Percentiles rank a stretch among this genome's conserved stretches.
These are phyloP conservation scores for Chamaea fasciata DNA, from an alignment of 2,113 vertebrate species.

Conservation along the genomic window DNA sequence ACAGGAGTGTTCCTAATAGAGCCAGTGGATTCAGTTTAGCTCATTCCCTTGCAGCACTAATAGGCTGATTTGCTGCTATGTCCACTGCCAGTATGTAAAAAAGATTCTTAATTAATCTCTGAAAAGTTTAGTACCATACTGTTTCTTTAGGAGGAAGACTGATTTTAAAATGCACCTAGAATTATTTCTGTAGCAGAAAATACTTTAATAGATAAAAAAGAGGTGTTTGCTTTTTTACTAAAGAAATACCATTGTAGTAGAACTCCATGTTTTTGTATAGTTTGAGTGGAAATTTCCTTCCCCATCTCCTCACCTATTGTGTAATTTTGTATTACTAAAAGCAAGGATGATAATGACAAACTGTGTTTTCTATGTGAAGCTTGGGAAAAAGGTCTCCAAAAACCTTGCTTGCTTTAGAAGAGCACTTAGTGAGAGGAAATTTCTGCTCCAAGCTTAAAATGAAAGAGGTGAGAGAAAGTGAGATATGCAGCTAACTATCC, in stretches of 20 bases:
- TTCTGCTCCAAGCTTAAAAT: neutral
- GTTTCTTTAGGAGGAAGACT: neutral
- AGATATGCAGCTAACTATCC: neutral
- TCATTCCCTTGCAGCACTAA: neutral
- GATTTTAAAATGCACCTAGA: neutral
- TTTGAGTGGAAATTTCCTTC: neutral
- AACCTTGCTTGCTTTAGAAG: neutral
- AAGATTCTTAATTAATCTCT: neutral
- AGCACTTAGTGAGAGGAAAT: neutral
- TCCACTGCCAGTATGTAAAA: neutral
- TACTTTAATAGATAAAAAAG: neutral
- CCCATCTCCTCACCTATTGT: neutral
- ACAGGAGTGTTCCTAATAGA: neutral
- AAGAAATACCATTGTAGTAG: neutral
- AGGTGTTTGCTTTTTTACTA: neutral
- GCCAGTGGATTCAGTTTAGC: neutral
- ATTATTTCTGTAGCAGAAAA: neutral
- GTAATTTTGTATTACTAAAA: neutral
- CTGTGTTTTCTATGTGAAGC: neutral
- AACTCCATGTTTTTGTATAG: neutral
- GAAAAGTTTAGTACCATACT: neutral
- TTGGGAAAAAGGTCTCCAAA: neutral
- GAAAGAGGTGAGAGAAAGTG: neutral
- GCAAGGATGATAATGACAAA: neutral
- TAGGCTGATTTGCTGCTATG: neutral